These are phyloP conservation scores for Scophthalmus maximus DNA, from an alignment of 2,113 vertebrate species.

Conservation along the genomic window DNA sequence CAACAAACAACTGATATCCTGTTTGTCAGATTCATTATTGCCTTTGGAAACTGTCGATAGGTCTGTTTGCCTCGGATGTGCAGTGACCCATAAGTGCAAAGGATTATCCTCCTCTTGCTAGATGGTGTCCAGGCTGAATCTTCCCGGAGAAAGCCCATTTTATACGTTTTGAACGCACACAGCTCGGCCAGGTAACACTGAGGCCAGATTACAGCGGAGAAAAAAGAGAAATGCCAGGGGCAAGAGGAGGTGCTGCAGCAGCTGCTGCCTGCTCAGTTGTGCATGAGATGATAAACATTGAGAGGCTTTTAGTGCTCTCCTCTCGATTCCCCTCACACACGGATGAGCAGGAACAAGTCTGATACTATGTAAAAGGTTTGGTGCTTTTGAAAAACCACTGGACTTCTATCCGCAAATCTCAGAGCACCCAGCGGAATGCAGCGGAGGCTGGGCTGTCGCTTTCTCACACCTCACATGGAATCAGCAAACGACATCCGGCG, in stretches of 20 bases:
- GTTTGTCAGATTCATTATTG: constrained; percentile 1
- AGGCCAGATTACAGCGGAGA: neutral
- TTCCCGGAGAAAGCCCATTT: constrained; percentile 9
- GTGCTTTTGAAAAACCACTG: constrained; percentile 24
- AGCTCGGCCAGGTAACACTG: neutral
- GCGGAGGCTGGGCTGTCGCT: neutral
- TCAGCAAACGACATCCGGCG: neutral
- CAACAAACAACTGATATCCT: neutral
- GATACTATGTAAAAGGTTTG: constrained; percentile 53
- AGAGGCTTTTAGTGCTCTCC: constrained; percentile 77
- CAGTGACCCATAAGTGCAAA: constrained; percentile 51
- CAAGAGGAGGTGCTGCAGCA: constrained; percentile 28
- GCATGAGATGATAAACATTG: constrained; percentile 68
- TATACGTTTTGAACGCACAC: constrained; percentile 7
- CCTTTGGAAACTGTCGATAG: neutral
- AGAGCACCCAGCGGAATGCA: constrained; percentile 22
- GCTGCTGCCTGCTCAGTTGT: constrained; percentile 64
- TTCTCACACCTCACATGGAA: constrained; percentile 23
- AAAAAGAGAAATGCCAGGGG: constrained; percentile 33
- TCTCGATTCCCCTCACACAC: constrained; percentile 65
- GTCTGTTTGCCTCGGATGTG: constrained; percentile 8
- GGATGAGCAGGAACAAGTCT: constrained; percentile 63
- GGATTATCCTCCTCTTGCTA: constrained; percentile 30
- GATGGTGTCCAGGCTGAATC: constrained; percentile 23
- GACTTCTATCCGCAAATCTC: constrained; percentile 27